These are phyloP conservation scores for Catharus fuscescens DNA, from an alignment of 2,113 vertebrate genomes.

Conservation along the genomic window DNA sequence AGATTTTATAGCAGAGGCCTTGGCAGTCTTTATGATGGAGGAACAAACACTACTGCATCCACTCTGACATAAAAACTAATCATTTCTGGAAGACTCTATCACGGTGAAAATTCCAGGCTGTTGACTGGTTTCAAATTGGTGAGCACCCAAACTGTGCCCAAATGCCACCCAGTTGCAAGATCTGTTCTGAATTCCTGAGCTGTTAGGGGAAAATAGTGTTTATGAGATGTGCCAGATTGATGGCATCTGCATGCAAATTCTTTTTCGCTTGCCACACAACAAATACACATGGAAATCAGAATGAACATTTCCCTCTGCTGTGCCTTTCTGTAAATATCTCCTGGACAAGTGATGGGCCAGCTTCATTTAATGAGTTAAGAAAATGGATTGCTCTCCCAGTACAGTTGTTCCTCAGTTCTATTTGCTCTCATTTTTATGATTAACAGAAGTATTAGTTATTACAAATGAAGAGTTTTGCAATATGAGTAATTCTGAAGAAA, in stretches of 20 bases:
- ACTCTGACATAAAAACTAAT: conserved; percentile 43
- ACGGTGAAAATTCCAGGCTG: conserved; percentile 6
- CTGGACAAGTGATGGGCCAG: not conserved
- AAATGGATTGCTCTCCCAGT: not conserved
- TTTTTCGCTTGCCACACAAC: not conserved
- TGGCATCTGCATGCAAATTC: not conserved
- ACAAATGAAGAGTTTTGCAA: not conserved
- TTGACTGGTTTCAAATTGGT: conserved; percentile 12
- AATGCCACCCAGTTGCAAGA: conserved; percentile 25
- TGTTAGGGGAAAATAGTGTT: not conserved
- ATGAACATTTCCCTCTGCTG: not conserved
- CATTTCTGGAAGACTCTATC: conserved; percentile 23
- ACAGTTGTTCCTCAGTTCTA: not conserved
- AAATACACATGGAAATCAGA: not conserved
- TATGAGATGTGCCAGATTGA: not conserved
- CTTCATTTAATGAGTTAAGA: not conserved
- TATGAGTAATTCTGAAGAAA: not conserved
- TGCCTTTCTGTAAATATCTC: not conserved
- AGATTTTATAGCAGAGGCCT: conserved; percentile 8
- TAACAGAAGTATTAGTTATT: not conserved
- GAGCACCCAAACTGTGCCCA: conserved; percentile 23
- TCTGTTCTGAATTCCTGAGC: conserved; percentile 15
- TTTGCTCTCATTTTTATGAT: not conserved
- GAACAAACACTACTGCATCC: not conserved
- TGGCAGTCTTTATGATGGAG: not conserved